phyloP scores from a whole-genome alignment of 2,797 vertebrate species.

The Bucorvus abyssinicus region DNA sequence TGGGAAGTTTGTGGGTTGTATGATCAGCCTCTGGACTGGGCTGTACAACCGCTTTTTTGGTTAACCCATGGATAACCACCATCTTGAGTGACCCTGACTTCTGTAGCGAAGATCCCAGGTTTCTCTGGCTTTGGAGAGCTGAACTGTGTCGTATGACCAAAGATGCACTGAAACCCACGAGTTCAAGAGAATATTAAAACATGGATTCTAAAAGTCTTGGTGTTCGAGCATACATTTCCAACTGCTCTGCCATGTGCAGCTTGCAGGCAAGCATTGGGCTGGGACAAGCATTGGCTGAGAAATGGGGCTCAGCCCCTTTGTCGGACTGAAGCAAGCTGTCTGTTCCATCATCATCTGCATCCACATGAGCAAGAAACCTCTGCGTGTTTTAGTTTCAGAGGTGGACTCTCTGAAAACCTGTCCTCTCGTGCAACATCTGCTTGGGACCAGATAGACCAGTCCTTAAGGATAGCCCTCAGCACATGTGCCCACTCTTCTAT shows the following conservation, averaged over 20 bases:
- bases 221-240: accelerated
- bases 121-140: neutral
- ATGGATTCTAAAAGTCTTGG: neutral
- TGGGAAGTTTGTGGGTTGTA: neutral
- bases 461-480: neutral
- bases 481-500: accelerated
- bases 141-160: neutral
- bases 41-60: neutral
- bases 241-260: neutral
- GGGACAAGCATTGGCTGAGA: neutral
- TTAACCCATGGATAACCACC: neutral
- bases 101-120: neutral
- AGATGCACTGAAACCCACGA: neutral
- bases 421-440: neutral
- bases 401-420: neutral
- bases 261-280: neutral
- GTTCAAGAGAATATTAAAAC: neutral
- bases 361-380: accelerated
- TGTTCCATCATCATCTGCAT: neutral
- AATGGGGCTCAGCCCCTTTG: neutral
- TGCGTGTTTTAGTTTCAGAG: neutral
- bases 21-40: neutral
- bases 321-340: neutral
- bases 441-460: neutral
- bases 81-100: neutral